Base-by-base conservation (phyloP, 1,140 invertebrate genomes). In the Bradynema listronoti region DNA sequence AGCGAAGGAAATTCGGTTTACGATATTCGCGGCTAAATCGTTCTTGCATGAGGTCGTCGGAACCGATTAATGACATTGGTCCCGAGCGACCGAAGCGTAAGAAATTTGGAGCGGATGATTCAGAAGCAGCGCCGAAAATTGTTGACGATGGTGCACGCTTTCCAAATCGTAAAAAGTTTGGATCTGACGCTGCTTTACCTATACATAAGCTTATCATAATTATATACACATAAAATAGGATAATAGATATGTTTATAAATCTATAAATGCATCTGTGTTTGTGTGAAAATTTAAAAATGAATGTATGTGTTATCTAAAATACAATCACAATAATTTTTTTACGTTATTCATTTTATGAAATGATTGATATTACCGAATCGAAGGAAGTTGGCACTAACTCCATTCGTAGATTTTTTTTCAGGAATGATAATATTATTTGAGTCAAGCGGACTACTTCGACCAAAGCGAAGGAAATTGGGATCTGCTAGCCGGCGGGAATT, bases 311-410 rank as follows among this genome's bases (percentile, higher is more conserved):
- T n/a, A n/a, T n/a, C n/a, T n/a, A n/a, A n/a, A n/a, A n/a, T n/a
- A n/a, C n/a, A n/a, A n/a, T n/a, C 36, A 39, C 14, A 14, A 19
- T 14, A 19, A 14, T 14, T 14, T 19, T 14, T 39, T 14, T 19
- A 14, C 36, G 36, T 9, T 49, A 11, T 9, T 49, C 9, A 22
- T 49, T 16, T 22, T 11, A 49, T 11, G 32, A 11, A 9, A 16
- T 41, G 29, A 16, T 11, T 9, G 36, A 39, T 14, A n/a, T 25
- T 55, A 56, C 71, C 69, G 39, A 71, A 73, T 30, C 71, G 25
- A 39, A 73, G 49, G 60, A 73, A 73, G 46, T 73, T 73, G 32
- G 71, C 72, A 39, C 65, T 65, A 61, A 49, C 63, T 53, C 16
- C 61, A 51, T 32, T 63, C 47, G 27, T 34, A 27, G 42, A 51